Conservation (phyloP, 2,888 invertebrate species). For the Epicampocera succincta region DNA sequence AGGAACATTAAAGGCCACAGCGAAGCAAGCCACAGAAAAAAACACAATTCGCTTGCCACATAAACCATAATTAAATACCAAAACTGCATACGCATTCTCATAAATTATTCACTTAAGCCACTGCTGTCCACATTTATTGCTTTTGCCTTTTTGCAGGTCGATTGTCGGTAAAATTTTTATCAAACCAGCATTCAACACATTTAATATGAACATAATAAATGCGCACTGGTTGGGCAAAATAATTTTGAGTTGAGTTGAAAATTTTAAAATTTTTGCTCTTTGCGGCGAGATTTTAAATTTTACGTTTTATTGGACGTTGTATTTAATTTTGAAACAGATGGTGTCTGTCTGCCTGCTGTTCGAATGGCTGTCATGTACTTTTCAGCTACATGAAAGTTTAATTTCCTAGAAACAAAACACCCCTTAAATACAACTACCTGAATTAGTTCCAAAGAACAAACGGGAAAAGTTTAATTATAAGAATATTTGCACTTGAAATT, state of each 20-base stretch:
- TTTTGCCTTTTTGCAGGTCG: slow-evolving; percentile 14
- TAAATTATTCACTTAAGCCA: slow-evolving; percentile 69
- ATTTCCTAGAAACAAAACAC: background rate
- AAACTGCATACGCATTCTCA: slow-evolving; percentile 64
- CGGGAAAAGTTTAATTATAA: too few species aligned
- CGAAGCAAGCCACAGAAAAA: slow-evolving; percentile 46
- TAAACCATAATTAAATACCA: slow-evolving; percentile 70
- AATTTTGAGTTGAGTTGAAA: slow-evolving; percentile 33
- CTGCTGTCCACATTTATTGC: slow-evolving; percentile 63
- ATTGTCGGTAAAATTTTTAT: background rate
- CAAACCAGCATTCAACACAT: slow-evolving; percentile 14
- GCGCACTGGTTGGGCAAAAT: slow-evolving; percentile 33
- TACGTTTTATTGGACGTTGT: background rate
- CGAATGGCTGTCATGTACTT: slow-evolving; percentile 30
- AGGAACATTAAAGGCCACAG: slow-evolving; percentile 2
- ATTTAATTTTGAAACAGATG: slow-evolving; percentile 46
- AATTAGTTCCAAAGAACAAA: too few species aligned
- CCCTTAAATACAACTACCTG: too few species aligned
- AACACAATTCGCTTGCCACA: slow-evolving; percentile 66
- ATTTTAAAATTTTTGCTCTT: slow-evolving; percentile 33
- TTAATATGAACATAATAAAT: slow-evolving; percentile 16
- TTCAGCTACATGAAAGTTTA: slow-evolving; percentile 15
- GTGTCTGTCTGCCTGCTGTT: slow-evolving; percentile 45
- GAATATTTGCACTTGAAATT: too few species aligned
- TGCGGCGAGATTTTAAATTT: slow-evolving; percentile 3